Conservation (phyloP, 2,888 invertebrate genomes). For the Stictocephala bisonia region DNA sequence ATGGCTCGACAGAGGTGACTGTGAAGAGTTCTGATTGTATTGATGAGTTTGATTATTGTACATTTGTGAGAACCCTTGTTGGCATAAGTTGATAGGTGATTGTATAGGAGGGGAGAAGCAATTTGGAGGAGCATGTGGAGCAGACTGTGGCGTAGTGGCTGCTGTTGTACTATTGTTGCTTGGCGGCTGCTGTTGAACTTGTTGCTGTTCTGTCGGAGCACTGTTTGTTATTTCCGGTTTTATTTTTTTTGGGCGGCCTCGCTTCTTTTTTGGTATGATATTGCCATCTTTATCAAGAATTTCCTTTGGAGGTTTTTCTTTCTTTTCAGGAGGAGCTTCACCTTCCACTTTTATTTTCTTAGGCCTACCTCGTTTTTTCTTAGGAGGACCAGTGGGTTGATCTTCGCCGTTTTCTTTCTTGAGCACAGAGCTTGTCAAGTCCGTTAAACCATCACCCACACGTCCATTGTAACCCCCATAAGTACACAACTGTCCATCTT, state of each 20-base stretch:
- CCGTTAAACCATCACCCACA: slow-evolving; percentile 57
- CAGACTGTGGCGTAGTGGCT: slow-evolving; percentile 33
- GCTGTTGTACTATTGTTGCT: slow-evolving; percentile 24
- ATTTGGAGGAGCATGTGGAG: slow-evolving; percentile 54
- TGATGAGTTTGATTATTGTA: slow-evolving; percentile 59
- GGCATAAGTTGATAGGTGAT: slow-evolving; percentile 67
- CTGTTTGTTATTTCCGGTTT: slow-evolving; percentile 63
- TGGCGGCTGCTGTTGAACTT: background rate
- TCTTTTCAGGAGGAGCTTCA: slow-evolving; percentile 63
- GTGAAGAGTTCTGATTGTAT: slow-evolving; percentile 60
- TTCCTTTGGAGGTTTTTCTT: slow-evolving; percentile 62
- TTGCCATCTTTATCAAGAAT: slow-evolving; percentile 52
- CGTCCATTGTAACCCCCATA: slow-evolving; percentile 53
- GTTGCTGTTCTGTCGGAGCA: slow-evolving; percentile 32
- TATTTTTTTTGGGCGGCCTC: slow-evolving; percentile 89
- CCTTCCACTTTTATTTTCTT: slow-evolving; percentile 84
- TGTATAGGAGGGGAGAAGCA: slow-evolving; percentile 68
- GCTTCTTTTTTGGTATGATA: slow-evolving; percentile 82
- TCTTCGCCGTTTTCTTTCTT: slow-evolving; percentile 58
- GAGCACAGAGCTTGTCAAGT: slow-evolving; percentile 60
- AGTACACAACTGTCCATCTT: slow-evolving; percentile 58
- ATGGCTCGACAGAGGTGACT: slow-evolving; percentile 59
- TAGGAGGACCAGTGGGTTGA: slow-evolving; percentile 70
- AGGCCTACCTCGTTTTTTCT: slow-evolving; percentile 89
- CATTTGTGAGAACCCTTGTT: slow-evolving; percentile 59